Evolutionary conservation across 2,113 vertebrate genomes (phyloP), one percentile per base, ranked within the genome.

Genomic region (Terrapene triunguis): DNA sequence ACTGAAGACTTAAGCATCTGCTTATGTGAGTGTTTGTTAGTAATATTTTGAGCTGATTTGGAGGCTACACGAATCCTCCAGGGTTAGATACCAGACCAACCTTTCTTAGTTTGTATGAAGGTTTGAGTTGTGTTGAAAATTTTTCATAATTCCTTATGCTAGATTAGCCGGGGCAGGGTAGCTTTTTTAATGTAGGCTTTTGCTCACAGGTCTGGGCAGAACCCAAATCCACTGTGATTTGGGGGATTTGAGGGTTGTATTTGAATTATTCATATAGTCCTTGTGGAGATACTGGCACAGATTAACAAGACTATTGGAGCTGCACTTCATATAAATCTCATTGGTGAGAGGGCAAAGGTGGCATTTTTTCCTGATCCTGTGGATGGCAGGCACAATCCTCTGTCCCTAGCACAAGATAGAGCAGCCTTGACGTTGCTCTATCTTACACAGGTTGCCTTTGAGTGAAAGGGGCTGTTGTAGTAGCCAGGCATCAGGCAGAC

Each of bases 1-100:
- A 93, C 93, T 13, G 3, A 90, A 87, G 92, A 90, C 85, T 85
- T 93, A 78, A 97, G 89, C 79, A 93, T 92, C 86, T 94, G 80
- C n/a, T 89, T 84, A 44, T 50, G 7, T 19, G 13, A 90, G 44
- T 72, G 54, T 88, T 91, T 69, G 84, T 78, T 2, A 89, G 79
- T 0, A 1, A 54, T 38, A 82, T 79, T 97, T 85, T 69, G 69
- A 92, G 88, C 79, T 94, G 93, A 93, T 89, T 84, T 74, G 55
- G 78, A 53, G 69, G 50, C 89, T 93, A 62, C 9, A 82, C 91
- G 85, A 91, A 82, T 50, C 27, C 29, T 59, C 44, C 82, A n/a
- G 87, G 44, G 55, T 69, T 90, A 78, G 69, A 72, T 87, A 88
- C 19, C 81, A 89, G 81, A 88, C 6, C 93, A 94, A 62, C 25